Base-by-base conservation (phyloP, 1,140 invertebrate genomes). In the Pseudoatta argentina region DNA sequence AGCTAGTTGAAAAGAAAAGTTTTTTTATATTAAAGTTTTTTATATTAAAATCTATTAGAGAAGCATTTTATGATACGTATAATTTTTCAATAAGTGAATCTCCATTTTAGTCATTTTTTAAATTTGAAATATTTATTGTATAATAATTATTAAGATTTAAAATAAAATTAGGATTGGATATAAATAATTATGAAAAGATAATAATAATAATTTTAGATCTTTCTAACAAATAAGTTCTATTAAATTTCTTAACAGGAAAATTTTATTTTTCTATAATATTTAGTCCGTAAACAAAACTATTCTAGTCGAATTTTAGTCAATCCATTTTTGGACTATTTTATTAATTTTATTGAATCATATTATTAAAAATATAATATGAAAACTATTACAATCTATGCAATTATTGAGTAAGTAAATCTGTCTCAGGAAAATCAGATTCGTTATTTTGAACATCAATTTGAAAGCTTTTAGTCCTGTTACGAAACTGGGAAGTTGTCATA, bases 401-500 rank as follows among this genome's bases (percentile, higher is more conserved):
- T 30, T 73, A 59, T 82, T 61, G 48, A 12, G 4, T 44, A 48
- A 61, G 8, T 44, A 48, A 72, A 83, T 75, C 18, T 18, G 51
- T 67, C 2, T 10, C 4, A 18, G 24, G 24, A 21, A 61, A 73
- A 51, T 51, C 7, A 34, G 48, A 79, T 44, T 55, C 73, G 18
- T 48, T 77, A 69, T 24, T 48, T 10, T 44, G 18, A 59, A 44
- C 18, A 64, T 64, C 71, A n/a, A 2, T 34, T 48, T 27, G 1
- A 48, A 48, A 59, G 55, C 48, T 73, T 59, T 72, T 44, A 59
- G 64, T 61, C 71, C 14, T 14, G 21, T 81, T 27, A 21, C 10
- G 34, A 73, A 34, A 82, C 24, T 34, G 69, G 18, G 7, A 69
- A 83, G 18, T 83, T 75, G 55, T 75, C 79, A 83, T 61, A 75